Conservation (phyloP, 2,797 vertebrate species). For the Gila robusta region DNA sequence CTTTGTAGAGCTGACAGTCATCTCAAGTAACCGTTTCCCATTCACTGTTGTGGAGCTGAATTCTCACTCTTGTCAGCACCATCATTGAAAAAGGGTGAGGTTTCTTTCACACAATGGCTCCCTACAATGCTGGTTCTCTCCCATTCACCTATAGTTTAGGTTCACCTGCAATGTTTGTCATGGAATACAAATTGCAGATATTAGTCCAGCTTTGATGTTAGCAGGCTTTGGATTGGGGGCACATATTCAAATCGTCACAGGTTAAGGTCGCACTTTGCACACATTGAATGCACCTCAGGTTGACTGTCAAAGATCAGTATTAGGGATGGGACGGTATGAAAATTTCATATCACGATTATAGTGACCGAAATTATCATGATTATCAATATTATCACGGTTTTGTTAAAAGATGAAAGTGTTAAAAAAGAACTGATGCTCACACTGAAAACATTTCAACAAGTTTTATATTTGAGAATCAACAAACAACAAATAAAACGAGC, state of each 20-base stretch:
- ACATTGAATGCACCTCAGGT: background rate
- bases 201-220: slow-evolving; percentile 35
- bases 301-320: background rate
- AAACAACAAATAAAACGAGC: too few species aligned
- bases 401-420: too few species aligned
- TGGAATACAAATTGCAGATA: slow-evolving; percentile 29
- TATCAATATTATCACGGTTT: too few species aligned
- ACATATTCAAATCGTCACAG: background rate
- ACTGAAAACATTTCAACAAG: too few species aligned
- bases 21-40: slow-evolving; percentile 41
- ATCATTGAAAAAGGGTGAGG: slow-evolving; percentile 46
- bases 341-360: too few species aligned
- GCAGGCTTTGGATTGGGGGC: background rate
- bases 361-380: too few species aligned
- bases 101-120: slow-evolving; percentile 48
- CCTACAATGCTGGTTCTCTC: slow-evolving; percentile 10
- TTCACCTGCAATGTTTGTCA: slow-evolving; percentile 10
- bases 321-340: too few species aligned
- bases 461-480: too few species aligned
- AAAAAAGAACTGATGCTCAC: too few species aligned
- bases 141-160: slow-evolving; percentile 22
- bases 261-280: background rate
- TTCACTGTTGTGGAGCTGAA: slow-evolving; percentile 29
- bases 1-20: slow-evolving; percentile 47
- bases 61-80: slow-evolving; percentile 48